Percentiles rank a stretch among this genome's conserved stretches.
Evolutionary conservation across 2,888 invertebrate genomes (phyloP).

Genomic region (Steinernema carpocapsae): DNA sequence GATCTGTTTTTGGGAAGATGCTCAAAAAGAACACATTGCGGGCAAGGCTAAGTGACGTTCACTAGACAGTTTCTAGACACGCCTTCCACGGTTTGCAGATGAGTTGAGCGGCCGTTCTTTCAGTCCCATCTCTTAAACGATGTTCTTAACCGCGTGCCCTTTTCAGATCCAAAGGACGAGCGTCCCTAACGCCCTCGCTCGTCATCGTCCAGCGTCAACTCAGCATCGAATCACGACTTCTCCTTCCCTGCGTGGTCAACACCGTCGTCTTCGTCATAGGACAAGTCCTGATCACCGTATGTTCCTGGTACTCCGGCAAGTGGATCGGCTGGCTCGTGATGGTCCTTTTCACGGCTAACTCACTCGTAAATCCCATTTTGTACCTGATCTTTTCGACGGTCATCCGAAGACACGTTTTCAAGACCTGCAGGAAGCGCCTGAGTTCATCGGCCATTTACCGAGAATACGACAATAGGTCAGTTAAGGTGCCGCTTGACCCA

Average conservation of each 20-base stretch:
- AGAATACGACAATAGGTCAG: conserved; percentile 55
- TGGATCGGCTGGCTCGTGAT: conserved; percentile 63
- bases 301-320: conserved; percentile 54
- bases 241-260: conserved; percentile 58
- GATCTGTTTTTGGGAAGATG: too few species aligned
- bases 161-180: conserved; percentile 7
- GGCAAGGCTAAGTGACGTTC: too few species aligned
- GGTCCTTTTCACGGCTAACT: conserved; percentile 60
- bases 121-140: too few species aligned
- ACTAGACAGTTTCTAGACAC: too few species aligned
- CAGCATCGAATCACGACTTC: conserved; percentile 56
- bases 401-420: conserved; percentile 55
- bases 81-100: too few species aligned
- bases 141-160: not conserved
- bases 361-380: conserved; percentile 58
- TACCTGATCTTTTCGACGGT: conserved; percentile 59
- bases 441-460: conserved; percentile 55
- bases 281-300: conserved; percentile 55
- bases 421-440: conserved; percentile 52
- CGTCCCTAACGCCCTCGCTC: conserved; percentile 19
- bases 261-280: conserved; percentile 58
- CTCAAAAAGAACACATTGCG: too few species aligned
- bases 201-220: conserved; percentile 50
- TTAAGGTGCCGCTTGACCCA: conserved; percentile 15
- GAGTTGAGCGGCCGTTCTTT: too few species aligned